Evolutionary conservation across 2,797 vertebrate genomes (phyloP).

Genomic region (Thamnophis elegans): DNA sequence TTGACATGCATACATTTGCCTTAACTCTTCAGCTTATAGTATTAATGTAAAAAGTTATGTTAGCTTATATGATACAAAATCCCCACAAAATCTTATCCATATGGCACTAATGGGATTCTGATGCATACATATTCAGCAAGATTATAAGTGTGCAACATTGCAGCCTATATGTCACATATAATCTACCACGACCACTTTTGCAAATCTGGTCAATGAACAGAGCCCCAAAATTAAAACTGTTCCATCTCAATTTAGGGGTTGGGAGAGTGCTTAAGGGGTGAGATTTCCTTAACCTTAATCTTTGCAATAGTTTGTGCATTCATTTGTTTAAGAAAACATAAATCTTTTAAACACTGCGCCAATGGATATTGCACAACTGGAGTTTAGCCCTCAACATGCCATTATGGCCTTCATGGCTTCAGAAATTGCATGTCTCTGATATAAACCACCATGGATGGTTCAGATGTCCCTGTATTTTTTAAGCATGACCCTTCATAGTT

Average conservation of each 20-base stretch:
- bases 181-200: background rate
- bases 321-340: background rate
- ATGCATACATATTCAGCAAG: background rate
- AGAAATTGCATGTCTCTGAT: background rate
- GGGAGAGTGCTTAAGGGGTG: background rate
- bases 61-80: background rate
- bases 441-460: background rate
- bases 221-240: background rate
- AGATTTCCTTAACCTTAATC: background rate
- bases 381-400: background rate
- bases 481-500: background rate
- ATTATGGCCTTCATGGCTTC: background rate
- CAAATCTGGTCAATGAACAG: background rate
- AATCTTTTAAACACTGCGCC: background rate
- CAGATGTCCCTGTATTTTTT: background rate
- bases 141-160: background rate
- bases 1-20: background rate
- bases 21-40: background rate
- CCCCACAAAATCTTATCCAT: background rate
- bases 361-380: background rate
- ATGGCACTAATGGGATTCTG: background rate
- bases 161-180: background rate
- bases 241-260: background rate
- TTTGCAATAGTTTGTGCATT: background rate
- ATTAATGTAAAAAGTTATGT: background rate